Evolutionary conservation across 2,797 vertebrate species (phyloP).

Genomic region (Otolemur crassicaudatus): DNA sequence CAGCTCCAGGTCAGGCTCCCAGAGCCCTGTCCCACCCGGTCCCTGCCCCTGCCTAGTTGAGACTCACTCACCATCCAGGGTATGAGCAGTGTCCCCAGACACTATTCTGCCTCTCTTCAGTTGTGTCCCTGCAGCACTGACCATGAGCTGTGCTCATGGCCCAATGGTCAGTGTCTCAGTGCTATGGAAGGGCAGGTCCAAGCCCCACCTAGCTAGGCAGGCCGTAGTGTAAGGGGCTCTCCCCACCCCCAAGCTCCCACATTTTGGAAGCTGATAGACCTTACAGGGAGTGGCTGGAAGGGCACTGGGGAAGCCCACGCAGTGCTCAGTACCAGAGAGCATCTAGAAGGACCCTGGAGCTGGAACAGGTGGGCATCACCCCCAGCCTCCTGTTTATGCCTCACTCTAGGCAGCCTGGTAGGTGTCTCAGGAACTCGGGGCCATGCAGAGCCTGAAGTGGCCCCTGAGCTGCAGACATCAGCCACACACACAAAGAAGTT

Average conservation of each 20-base stretch:
- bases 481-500: fast-evolving
- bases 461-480: not conserved
- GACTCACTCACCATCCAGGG: not conserved
- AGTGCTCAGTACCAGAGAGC: not conserved
- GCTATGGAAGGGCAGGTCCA: not conserved
- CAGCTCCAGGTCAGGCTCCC: not conserved
- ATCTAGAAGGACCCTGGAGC: not conserved
- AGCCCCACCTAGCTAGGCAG: not conserved
- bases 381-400: not conserved
- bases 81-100: not conserved
- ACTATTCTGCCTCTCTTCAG: fast-evolving
- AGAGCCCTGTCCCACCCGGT: not conserved
- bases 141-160: not conserved
- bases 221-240: fast-evolving
- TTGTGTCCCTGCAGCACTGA: not conserved
- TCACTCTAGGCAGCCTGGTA: not conserved
- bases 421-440: not conserved
- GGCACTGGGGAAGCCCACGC: not conserved
- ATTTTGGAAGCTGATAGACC: not conserved
- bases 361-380: fast-evolving
- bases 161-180: fast-evolving
- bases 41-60: not conserved
- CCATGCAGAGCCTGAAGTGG: not conserved
- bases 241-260: not conserved
- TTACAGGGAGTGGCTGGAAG: not conserved